Evolutionary conservation across 1,140 invertebrate genomes (phyloP).

Genomic region (Harpegnathos saltator): DNA sequence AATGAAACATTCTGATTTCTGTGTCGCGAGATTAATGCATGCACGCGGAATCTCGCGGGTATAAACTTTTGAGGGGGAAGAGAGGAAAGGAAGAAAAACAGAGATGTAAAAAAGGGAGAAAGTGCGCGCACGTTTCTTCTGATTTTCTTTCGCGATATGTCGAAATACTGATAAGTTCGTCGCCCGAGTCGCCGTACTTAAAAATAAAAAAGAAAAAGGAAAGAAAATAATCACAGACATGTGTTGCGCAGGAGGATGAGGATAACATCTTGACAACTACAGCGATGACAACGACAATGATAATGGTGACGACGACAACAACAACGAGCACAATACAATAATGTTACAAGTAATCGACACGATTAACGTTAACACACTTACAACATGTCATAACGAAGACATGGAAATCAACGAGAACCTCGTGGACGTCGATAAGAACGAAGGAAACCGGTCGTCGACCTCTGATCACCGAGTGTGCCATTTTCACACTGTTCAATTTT

Average conservation of each 20-base stretch:
- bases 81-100: no score
- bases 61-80: no score
- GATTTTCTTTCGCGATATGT: slow-evolving; percentile 15
- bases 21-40: no score
- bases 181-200: neutral
- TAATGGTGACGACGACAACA: neutral
- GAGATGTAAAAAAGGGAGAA: no score
- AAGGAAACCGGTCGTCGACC: neutral
- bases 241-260: no score
- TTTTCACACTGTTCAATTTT: no score
- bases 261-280: no score
- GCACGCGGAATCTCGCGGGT: no score
- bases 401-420: slow-evolving; percentile 2
- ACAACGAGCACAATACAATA: slow-evolving; percentile 2
- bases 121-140: neutral
- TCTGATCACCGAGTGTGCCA: neutral
- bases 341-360: slow-evolving; percentile 11
- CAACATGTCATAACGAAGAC: slow-evolving; percentile 12
- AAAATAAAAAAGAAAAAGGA: no score
- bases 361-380: slow-evolving; percentile 28
- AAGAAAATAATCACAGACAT: neutral
- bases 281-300: slow-evolving; percentile 1
- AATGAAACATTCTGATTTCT: no score
- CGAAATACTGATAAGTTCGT: neutral
- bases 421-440: neutral